Evolutionary conservation across 2,888 invertebrate species (phyloP), one percentile per base, ranked within the genome.

Genomic region (Troides aeacus): DNA sequence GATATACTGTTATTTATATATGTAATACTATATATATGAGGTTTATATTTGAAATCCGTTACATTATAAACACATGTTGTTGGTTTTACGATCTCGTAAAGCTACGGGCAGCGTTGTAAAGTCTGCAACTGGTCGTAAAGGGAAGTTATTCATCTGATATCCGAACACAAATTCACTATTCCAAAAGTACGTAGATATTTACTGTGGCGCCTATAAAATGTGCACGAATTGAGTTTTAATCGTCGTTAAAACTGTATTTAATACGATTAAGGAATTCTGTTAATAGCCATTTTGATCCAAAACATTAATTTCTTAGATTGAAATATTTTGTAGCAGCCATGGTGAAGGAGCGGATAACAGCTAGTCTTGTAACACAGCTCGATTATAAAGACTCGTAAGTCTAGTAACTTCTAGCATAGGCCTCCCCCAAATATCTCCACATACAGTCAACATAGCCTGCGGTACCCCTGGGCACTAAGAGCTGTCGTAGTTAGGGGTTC

Each of bases 91-190:
- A 60, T 60, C 30, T 60, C 60, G 24, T 60, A 60, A 60, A 60
- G 23, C 60, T 24, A 60, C 60, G 36, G 60, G 36, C 23, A 60
- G 30, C 30, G 24, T 36, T 36, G 18, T 60, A 60, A 30, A 30
- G 60, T 23, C 60, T 60, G 60, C 18, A 30, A 24, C 60, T 21
- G 60, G 21, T 60, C 60, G 60, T 60, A 60, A 60, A 60, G 23
- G 60, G 17, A 60, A 60, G 30, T 60, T 60, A 60, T 60, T 60
- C 60, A 24, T 60, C 56, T 56, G 60, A 60, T 60, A 30, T 60
- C 60, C 24, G 60, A 24, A 46, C 23, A 60, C 60, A 60, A 60
- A 60, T 60, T 60, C 36, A 36, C 60, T 67, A 71, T 73, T 53
- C 69, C 58, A 68, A 66, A 56, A n/a, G 66, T 53, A 18, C 15